Percentiles rank a stretch among this genome's conserved stretches.
Conservation (phyloP, 1,140 invertebrate species). For the Platorchestia sp. region DNA sequence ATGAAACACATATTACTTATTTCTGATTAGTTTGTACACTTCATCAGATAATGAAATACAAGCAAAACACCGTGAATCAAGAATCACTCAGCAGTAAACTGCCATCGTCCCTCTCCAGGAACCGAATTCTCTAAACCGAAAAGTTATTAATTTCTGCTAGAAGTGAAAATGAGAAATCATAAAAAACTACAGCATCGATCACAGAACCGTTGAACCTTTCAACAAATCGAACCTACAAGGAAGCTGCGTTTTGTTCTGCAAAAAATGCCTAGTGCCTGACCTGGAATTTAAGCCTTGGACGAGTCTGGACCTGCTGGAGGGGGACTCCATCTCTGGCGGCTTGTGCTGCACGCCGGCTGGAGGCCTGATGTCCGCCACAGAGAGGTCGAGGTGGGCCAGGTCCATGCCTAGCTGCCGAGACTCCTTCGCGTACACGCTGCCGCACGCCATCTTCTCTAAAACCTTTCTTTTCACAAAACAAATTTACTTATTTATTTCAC, state of each 20-base stretch:
- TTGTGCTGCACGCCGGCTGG: neutral
- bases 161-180: neutral
- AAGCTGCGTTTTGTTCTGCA: neutral
- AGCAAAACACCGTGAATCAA: neutral
- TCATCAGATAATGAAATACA: neutral
- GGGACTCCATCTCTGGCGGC: neutral
- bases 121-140: neutral
- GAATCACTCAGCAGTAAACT: neutral
- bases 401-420: neutral
- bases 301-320: neutral
- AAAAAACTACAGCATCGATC: neutral
- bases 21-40: neutral
- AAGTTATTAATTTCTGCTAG: neutral
- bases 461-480: too few relatives aligned
- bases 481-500: too few relatives aligned
- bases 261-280: neutral
- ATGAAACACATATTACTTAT: neutral
- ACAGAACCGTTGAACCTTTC: neutral
- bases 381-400: constrained; percentile 33
- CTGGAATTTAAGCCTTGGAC: neutral
- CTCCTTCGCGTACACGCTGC: constrained; percentile 21
- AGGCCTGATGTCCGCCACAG: neutral
- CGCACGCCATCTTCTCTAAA: neutral
- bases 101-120: neutral
- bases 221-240: neutral